Conservation (phyloP, 2,797 vertebrate genomes). For the Parambassis ranga region DNA sequence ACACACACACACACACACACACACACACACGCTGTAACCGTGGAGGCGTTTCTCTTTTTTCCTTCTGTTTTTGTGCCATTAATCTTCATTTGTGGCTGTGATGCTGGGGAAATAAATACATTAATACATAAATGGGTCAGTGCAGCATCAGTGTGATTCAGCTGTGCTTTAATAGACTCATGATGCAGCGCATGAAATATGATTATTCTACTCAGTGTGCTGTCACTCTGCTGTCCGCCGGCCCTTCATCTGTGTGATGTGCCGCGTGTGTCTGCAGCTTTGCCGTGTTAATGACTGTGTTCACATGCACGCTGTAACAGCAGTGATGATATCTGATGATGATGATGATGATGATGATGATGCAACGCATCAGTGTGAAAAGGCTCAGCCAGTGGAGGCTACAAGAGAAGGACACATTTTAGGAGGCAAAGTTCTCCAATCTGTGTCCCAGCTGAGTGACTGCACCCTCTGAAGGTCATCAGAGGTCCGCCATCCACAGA, state of each 20-base stretch:
- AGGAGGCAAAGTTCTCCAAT: too few relatives aligned
- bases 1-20: too few relatives aligned
- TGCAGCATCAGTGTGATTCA: not conserved
- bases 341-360: too few relatives aligned
- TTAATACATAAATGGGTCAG: constrained; percentile 33
- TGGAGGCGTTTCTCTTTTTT: not conserved
- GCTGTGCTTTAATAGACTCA: not conserved
- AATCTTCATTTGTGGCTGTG: constrained; percentile 35
- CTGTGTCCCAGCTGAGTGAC: too few relatives aligned
- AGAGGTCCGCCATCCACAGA: too few relatives aligned
- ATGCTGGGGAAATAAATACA: constrained; percentile 30
- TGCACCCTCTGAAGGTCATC: too few relatives aligned
- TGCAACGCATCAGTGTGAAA: too few relatives aligned
- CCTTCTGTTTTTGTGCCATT: constrained; percentile 24
- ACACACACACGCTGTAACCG: constrained; percentile 5
- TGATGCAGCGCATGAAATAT: constrained; percentile 4
- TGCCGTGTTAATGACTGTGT: not conserved
- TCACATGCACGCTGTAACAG: not conserved
- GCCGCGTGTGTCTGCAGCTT: too few relatives aligned
- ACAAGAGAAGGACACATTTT: too few relatives aligned
- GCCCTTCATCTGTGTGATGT: not conserved
- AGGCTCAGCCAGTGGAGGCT: too few relatives aligned
- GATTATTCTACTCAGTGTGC: constrained; percentile 7
- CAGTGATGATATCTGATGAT: too few relatives aligned
- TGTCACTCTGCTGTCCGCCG: not conserved